These are phyloP conservation scores for Caenorhabditis sp. DNA, from an alignment of 2,888 invertebrate genomes.

Conservation along the genomic window DNA sequence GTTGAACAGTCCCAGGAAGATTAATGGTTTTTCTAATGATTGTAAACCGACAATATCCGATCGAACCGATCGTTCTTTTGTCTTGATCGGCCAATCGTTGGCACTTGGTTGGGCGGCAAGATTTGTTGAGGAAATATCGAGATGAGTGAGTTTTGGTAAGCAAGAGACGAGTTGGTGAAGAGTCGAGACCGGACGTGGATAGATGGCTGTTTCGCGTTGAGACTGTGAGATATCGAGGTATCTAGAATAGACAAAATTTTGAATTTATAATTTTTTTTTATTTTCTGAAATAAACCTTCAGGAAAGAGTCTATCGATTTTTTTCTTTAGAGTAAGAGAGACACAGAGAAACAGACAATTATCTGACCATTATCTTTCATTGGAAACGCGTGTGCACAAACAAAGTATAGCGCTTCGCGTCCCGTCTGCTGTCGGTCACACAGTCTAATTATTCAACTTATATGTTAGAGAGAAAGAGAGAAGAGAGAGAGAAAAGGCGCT, in stretches of 20 bases:
- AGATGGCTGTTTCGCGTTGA: conserved; percentile 78
- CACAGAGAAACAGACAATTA: no score
- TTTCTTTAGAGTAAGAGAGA: no score
- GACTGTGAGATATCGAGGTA: conserved; percentile 84
- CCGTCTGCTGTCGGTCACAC: no score
- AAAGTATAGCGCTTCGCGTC: no score
- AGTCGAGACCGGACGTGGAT: conserved; percentile 80
- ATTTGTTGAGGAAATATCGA: conserved; percentile 96
- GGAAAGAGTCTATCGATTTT: no score
- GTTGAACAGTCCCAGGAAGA: conserved; percentile 90
- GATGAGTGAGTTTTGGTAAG: conserved; percentile 81
- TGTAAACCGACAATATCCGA: conserved; percentile 86
- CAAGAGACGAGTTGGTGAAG: conserved; percentile 80
- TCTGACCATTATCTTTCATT: no score
- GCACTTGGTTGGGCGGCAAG: conserved; percentile 79
- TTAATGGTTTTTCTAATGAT: conserved; percentile 80
- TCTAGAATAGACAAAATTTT: conserved; percentile 72
- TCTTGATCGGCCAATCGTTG: conserved; percentile 74
- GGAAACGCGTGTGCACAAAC: no score
- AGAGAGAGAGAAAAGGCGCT: no score
- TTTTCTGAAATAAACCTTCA: no score
- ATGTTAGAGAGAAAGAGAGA: no score
- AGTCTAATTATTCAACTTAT: no score
- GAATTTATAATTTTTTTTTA: not conserved
- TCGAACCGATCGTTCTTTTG: conserved; percentile 23